These are phyloP conservation scores for Dreissena rostriformis DNA, from an alignment of 1,140 invertebrate genomes.

Conservation along the genomic window DNA sequence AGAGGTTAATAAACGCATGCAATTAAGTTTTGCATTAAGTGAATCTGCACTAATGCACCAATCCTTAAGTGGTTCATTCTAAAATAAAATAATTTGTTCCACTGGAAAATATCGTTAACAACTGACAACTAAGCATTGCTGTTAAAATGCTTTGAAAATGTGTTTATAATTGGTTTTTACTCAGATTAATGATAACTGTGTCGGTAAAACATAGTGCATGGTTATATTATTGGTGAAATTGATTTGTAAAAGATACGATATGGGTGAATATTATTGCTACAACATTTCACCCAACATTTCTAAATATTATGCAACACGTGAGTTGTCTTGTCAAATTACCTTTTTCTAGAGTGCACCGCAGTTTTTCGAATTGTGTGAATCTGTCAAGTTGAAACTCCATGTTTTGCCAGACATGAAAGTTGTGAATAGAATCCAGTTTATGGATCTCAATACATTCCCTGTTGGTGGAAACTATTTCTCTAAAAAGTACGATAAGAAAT, in stretches of 20 bases:
- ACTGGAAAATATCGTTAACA: too few relatives aligned
- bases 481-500: neutral
- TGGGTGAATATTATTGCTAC: neutral
- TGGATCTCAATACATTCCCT: constrained; percentile 19
- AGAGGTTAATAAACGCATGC: too few relatives aligned
- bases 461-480: constrained; percentile 8
- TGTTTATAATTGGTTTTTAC: constrained; percentile 3
- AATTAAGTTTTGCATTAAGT: too few relatives aligned
- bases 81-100: too few relatives aligned
- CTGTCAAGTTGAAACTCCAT: constrained; percentile 28
- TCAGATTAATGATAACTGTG: neutral
- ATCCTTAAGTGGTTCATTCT: too few relatives aligned
- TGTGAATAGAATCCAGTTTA: constrained; percentile 20
- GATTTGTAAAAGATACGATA: neutral
- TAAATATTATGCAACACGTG: neutral
- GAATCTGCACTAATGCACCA: too few relatives aligned
- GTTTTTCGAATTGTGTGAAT: constrained; percentile 2
- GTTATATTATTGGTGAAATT: neutral
- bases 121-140: too few relatives aligned
- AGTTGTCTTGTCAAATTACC: neutral
- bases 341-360: constrained; percentile 18
- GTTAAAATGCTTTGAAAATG: neutral
- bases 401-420: neutral
- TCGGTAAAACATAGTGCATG: neutral
- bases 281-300: neutral